Evolutionary conservation across 2,113 vertebrate genomes (phyloP), one percentile per base, ranked within the genome.

Genomic region (Lynx canadensis): DNA sequence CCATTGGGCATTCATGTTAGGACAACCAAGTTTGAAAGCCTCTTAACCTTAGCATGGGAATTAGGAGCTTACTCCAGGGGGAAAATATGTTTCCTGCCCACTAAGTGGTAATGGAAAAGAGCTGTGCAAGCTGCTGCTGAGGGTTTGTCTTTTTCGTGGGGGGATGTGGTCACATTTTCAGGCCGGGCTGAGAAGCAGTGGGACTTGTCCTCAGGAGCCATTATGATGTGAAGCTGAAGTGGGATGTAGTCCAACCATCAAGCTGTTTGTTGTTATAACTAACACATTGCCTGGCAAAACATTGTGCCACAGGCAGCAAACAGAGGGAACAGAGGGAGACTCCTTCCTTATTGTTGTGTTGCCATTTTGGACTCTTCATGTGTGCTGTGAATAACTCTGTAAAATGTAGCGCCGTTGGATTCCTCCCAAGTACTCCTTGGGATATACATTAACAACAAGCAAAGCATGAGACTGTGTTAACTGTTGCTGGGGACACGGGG

Each of bases 51-150:
- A 91, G 86, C 87, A 96, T 83, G 94, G 36, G 1, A 94, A 63
- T 92, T 91, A 89, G 69, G 88, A 92, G 69, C 79, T 96, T 95
- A 63, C 90, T 88, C 45, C 45, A 27, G 83, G 91, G 93, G 50
- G 23, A 76, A 79, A 87, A 76, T 92, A 83, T 93, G 94, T 90
- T 78, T 81, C 55, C 69, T 88, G 79, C 92, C 90, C 87, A 74
- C 87, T 65, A 92, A 97, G 87, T 94, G 96, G 97, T 94, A 88
- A 97, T 94, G 97, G 97, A 85, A 97, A 96, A 96, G 96, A 80
- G 36, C 95, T 91, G 93, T 55, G 23, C 12, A 21, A 38, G 73
- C 63, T 63, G 23, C 85, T 93, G 92, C 88, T 52, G 83, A 95
- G 74, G 88, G 66, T 69, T 79, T 93, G 93, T 71, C 87, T 90